These are phyloP conservation scores for Leucopsar rothschildi DNA, from an alignment of 2,113 vertebrate genomes.

Conservation along the genomic window DNA sequence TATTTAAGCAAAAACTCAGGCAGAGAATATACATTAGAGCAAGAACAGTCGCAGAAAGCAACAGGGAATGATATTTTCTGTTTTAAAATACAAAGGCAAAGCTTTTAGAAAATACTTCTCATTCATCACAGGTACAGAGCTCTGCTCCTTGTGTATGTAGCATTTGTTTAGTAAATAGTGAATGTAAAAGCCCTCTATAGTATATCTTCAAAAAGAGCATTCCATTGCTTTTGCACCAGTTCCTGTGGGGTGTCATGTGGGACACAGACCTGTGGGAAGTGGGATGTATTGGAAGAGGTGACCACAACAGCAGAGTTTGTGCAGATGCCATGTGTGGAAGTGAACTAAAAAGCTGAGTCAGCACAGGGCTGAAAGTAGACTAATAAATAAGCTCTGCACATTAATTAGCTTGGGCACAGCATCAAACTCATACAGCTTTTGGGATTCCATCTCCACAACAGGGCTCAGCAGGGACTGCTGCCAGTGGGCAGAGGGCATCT, in stretches of 20 bases:
- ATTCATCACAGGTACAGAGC: not conserved
- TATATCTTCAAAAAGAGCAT: not conserved
- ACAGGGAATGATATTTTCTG: not conserved
- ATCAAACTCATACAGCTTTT: not conserved
- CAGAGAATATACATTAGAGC: not conserved
- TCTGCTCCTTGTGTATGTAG: not conserved
- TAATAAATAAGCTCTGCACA: not conserved
- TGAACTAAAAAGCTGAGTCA: not conserved
- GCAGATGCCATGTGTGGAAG: fast-evolving
- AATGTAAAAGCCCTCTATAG: not conserved
- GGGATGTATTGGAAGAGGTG: not conserved
- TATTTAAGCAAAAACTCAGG: not conserved
- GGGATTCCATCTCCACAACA: not conserved
- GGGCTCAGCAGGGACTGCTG: not conserved
- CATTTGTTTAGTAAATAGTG: not conserved
- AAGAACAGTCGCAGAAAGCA: not conserved
- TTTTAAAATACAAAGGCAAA: not conserved
- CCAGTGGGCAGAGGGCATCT: not conserved
- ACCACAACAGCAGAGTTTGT: not conserved
- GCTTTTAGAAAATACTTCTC: not conserved
- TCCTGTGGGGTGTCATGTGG: not conserved
- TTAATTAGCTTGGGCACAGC: not conserved
- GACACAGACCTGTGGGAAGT: fast-evolving
- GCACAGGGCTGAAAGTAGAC: not conserved
- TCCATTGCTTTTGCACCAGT: not conserved